A percentile compares a stretch with the other conserved stretches of the same genome.
Conservation (phyloP, 2,888 invertebrate genomes). For the Morpho achilles region DNA sequence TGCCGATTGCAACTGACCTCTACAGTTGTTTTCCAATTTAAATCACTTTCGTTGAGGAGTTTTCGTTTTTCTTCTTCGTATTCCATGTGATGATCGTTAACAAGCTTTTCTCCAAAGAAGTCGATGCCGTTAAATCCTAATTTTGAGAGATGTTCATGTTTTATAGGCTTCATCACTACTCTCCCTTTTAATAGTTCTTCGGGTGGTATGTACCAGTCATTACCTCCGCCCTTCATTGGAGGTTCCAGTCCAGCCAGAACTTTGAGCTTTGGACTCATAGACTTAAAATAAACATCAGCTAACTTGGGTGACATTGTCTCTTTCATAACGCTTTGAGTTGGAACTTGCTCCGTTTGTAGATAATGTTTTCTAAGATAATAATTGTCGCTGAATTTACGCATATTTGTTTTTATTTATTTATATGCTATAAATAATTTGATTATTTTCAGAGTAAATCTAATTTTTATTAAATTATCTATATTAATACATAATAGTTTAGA, state of each 20-base stretch:
- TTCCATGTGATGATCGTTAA: conserved; percentile 37
- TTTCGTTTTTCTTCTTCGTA: conserved; percentile 42
- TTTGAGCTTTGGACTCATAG: conserved; percentile 54
- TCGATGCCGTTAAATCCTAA: conserved; percentile 51
- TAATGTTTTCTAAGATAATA: conserved; percentile 57
- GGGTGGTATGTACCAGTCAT: conserved; percentile 60
- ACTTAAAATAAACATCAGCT: conserved; percentile 61
- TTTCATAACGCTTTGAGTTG: conserved; percentile 57
- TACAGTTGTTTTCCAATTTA: conserved; percentile 47
- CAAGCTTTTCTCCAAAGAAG: conserved; percentile 40
- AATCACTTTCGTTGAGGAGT: conserved; percentile 44
- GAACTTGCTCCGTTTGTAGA: conserved; percentile 54
- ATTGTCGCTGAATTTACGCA: conserved; percentile 45
- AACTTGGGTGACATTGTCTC: conserved; percentile 53
- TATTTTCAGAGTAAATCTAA: no score
- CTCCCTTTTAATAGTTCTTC: conserved; percentile 49
- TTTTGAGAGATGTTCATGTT: conserved; percentile 44
- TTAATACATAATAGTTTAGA: no score
- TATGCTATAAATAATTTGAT: background rate
- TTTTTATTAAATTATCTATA: no score
- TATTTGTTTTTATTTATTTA: conserved; percentile 5
- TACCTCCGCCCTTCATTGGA: conserved; percentile 57
- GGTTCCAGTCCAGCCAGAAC: conserved; percentile 62
- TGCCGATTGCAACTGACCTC: conserved; percentile 32
- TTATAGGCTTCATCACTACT: conserved; percentile 51